Conservation (phyloP, 2,113 vertebrate species). For the Osmerus mordax region DNA sequence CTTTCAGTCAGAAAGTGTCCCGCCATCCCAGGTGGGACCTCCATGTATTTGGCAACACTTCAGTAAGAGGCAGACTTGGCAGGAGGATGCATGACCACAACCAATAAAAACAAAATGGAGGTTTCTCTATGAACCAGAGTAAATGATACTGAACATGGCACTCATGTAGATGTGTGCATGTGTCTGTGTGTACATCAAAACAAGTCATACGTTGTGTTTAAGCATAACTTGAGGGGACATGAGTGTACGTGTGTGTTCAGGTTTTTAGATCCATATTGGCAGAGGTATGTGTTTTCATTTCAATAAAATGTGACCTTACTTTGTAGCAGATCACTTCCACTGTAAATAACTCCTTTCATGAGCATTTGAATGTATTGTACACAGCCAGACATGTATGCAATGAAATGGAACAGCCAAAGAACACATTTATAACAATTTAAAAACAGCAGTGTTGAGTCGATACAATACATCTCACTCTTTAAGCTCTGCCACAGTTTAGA, state of each 20-base stretch:
- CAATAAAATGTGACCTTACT: conserved; percentile 9
- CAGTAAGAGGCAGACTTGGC: conserved; percentile 36
- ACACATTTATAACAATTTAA: not conserved
- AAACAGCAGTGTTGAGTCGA: not conserved
- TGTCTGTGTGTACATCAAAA: not conserved
- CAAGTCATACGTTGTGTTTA: conserved; percentile 15
- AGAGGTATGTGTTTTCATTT: not conserved
- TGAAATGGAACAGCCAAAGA: conserved; percentile 3
- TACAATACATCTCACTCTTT: not conserved
- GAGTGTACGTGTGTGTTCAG: conserved; percentile 28
- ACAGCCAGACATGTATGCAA: not conserved
- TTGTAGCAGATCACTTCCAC: not conserved
- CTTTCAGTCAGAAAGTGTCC: conserved; percentile 27
- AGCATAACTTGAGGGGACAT: conserved; percentile 32
- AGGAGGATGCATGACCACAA: conserved; percentile 13
- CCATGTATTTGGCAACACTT: conserved; percentile 62
- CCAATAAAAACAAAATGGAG: conserved; percentile 15
- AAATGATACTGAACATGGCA: conserved; percentile 37
- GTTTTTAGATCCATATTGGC: conserved; percentile 24
- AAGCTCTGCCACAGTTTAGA: not conserved
- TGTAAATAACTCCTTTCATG: not conserved
- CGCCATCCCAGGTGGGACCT: conserved; percentile 3
- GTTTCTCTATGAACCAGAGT: conserved; percentile 25
- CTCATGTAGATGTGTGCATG: conserved; percentile 13
- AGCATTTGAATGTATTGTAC: too few species aligned